Percentiles rank a stretch among this genome's conserved stretches.
Conservation (phyloP, 1,140 invertebrate species). For the Drosophila kikkawai region DNA sequence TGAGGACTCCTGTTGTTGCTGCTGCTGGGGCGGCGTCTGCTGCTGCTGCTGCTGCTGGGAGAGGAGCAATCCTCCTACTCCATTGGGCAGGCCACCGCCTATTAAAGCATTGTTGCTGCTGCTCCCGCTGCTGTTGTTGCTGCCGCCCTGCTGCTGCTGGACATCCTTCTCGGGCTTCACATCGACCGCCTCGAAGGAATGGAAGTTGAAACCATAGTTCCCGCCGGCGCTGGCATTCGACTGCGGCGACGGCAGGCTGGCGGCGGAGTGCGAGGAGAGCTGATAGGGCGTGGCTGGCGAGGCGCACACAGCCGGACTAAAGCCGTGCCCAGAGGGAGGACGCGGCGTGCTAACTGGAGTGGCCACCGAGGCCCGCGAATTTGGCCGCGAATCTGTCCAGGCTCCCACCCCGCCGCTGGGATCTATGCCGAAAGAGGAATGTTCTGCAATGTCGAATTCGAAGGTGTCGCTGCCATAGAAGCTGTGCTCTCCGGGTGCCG, state of each 20-base stretch:
- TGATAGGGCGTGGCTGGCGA: constrained; percentile 84
- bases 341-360: constrained; percentile 82
- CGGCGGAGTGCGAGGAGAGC: constrained; percentile 76
- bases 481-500: constrained; percentile 65
- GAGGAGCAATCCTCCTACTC: constrained; percentile 53
- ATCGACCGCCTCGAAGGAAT: constrained; percentile 66
- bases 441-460: constrained; percentile 82
- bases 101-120: constrained; percentile 46
- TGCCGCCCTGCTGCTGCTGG: constrained; percentile 76
- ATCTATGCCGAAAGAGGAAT: constrained; percentile 84
- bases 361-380: constrained; percentile 81
- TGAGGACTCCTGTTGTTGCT: constrained; percentile 84
- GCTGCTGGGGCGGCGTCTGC: constrained; percentile 36
- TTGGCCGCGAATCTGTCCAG: constrained; percentile 83
- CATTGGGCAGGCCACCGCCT: constrained; percentile 55
- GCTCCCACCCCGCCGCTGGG: constrained; percentile 71
- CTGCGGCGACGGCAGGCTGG: constrained; percentile 83
- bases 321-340: constrained; percentile 82
- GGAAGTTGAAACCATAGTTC: constrained; percentile 75
- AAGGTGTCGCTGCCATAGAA: constrained; percentile 74
- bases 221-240: constrained; percentile 85
- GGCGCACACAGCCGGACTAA: constrained; percentile 83
- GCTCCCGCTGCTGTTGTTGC: constrained; percentile 48
- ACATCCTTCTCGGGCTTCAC: constrained; percentile 70
- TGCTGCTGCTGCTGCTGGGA: constrained; percentile 51